Evolutionary conservation across 2,888 invertebrate species (phyloP).

Genomic region (Globia sparganii): DNA sequence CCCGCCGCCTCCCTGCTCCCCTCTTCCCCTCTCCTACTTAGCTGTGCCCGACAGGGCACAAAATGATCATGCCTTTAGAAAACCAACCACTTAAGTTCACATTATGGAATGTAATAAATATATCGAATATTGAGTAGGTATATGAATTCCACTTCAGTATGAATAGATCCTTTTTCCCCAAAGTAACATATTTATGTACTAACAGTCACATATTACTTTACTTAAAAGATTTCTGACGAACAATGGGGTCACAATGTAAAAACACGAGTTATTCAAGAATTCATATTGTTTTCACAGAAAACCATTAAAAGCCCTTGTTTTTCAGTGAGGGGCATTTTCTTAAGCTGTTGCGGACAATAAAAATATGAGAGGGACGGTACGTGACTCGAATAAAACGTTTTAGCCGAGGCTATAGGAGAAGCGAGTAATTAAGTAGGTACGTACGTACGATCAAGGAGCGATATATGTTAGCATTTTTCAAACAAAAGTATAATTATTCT

Average conservation of each 20-base stretch:
- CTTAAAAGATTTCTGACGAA: slow-evolving; percentile 19
- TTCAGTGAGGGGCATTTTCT: slow-evolving; percentile 72
- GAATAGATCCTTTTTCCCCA: neutral
- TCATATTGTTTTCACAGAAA: slow-evolving; percentile 73
- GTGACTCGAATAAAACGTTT: slow-evolving; percentile 73
- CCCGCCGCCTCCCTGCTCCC: neutral
- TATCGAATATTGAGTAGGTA: neutral
- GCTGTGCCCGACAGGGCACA: neutral
- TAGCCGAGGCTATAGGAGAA: slow-evolving; percentile 40
- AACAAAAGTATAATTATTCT: too few relatives aligned
- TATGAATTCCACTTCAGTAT: neutral
- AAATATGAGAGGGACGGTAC: slow-evolving; percentile 74
- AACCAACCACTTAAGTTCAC: neutral
- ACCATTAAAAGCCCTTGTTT: slow-evolving; percentile 77
- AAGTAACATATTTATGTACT: neutral
- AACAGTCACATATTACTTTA: slow-evolving; percentile 11
- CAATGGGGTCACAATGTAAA: slow-evolving; percentile 51
- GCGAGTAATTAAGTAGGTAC: slow-evolving; percentile 30
- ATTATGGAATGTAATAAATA: neutral
- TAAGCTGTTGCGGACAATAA: slow-evolving; percentile 78
- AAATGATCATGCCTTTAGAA: neutral
- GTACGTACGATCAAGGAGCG: neutral
- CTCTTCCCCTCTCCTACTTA: neutral
- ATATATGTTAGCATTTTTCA: too few relatives aligned
- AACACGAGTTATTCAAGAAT: slow-evolving; percentile 68